These are phyloP conservation scores for Caretta caretta DNA, from an alignment of 2,113 vertebrate genomes.

Conservation along the genomic window DNA sequence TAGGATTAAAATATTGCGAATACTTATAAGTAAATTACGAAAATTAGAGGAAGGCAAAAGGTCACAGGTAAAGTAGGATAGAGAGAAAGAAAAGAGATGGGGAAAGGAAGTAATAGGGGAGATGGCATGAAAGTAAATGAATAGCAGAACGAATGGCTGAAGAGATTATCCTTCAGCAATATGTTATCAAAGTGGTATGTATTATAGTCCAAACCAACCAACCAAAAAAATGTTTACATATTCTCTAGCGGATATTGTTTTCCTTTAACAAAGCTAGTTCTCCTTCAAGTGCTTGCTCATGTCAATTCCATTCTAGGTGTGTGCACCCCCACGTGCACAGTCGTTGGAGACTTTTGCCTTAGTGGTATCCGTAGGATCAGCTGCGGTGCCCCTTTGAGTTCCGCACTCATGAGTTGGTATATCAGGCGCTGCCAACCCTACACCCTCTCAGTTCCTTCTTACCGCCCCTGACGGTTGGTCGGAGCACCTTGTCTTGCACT, in stretches of 20 bases:
- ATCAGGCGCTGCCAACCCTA: too few relatives aligned
- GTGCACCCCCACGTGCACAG: too few relatives aligned
- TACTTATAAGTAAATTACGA: background rate
- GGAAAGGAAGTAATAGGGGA: background rate
- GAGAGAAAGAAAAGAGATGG: background rate
- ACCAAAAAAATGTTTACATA: background rate
- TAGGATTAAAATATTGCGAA: background rate
- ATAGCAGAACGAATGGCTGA: background rate
- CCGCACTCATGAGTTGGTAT: too few relatives aligned
- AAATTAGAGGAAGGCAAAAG: background rate
- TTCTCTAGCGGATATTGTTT: background rate
- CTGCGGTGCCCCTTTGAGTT: too few relatives aligned
- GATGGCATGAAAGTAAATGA: background rate
- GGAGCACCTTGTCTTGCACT: too few relatives aligned
- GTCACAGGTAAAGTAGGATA: background rate
- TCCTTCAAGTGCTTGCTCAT: too few relatives aligned
- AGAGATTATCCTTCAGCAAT: background rate
- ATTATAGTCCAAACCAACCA: background rate
- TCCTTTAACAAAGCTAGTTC: background rate
- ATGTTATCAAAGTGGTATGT: background rate
- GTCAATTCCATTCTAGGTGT: too few relatives aligned
- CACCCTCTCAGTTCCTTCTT: too few relatives aligned
- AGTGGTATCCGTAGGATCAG: too few relatives aligned
- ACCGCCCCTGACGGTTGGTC: too few relatives aligned
- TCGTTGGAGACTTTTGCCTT: too few relatives aligned